phyloP scores from a whole-genome alignment of 2,113 vertebrate genomes.

The Oenanthe melanoleuca region DNA sequence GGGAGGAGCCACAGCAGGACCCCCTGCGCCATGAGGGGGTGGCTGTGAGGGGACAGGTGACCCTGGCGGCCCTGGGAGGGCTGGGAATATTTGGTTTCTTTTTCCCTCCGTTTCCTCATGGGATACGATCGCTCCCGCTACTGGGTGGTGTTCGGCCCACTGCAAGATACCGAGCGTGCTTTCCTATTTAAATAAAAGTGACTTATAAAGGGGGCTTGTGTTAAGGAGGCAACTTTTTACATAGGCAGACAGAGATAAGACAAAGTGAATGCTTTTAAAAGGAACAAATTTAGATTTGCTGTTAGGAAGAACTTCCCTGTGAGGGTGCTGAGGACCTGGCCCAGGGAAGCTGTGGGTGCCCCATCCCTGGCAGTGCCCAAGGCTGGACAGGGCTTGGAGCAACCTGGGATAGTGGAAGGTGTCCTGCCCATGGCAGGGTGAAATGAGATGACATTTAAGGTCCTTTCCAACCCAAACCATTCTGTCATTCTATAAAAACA shows the following conservation, averaged over 20 bases:
- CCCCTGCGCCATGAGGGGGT: not conserved
- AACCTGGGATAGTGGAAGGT: not conserved
- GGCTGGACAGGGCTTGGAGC: not conserved
- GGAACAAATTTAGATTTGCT: no score
- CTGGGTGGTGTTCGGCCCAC: fast-evolving
- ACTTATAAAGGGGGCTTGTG: not conserved
- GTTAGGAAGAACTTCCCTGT: not conserved
- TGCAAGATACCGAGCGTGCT: fast-evolving
- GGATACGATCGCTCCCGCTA: fast-evolving
- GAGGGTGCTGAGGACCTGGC: not conserved
- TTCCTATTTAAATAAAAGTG: not conserved
- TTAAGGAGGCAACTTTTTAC: not conserved
- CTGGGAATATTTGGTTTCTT: no score
- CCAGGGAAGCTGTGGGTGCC: not conserved
- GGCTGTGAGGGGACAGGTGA: not conserved
- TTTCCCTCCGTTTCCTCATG: fast-evolving
- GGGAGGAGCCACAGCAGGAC: not conserved
- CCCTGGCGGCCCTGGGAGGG: fast-evolving
- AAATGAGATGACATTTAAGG: not conserved
- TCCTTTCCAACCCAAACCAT: not conserved
- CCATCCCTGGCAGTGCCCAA: not conserved
- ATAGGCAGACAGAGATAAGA: not conserved
- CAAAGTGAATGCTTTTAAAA: not conserved
- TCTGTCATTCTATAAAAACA: not conserved
- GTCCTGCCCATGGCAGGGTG: fast-evolving